Base-by-base conservation (phyloP, 2,113 vertebrate genomes). In the Hystrix cristata region DNA sequence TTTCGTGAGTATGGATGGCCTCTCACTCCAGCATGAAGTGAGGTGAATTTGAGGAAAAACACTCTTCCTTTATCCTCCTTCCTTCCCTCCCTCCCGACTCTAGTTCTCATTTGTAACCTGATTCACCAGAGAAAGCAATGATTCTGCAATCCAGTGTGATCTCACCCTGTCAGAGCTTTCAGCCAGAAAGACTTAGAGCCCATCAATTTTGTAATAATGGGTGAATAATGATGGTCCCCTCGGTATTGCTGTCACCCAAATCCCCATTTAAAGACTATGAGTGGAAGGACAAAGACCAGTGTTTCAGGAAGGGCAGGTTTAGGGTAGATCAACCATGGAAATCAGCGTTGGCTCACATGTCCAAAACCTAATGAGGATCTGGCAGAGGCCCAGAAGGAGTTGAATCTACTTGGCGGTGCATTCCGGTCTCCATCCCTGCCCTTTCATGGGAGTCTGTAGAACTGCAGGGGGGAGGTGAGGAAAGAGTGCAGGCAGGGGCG, bases 361-460 rank as follows among this genome's bases (percentile, higher is more conserved):
- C 95, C 95, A 74, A 92, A 72, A 97, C 95, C 97, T 98, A 98
- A 98, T 98, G 97, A 98, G 97, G 95, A 92, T n/a, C 95, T 98
- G 98, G 98, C 97, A 62, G 93, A 55, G 21, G n/a, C 59, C 96
- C 97, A 97, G 46, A 79, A 89, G 86, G 80, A 94, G 80, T 46
- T 96, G 96, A 97, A 84, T 95, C 96, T 69, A 79, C 96, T 95
- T 72, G 87, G 97, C 97, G 90, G 71, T 94, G 81, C 91, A 92
- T 80, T 92, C 78, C 71, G 62, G 76, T 90, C 65, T 72, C 55
- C 21, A 2, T 78, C 96, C 87, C 23, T 57, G 62, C 15, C 57
- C 85, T 96, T 97, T 72, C 92, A 79, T 95, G 95, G 93, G 90
- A 97, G 87, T 87, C 92, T 88, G 76, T 67, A 67, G 65, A 85